Evolutionary conservation across 2,113 vertebrate species (phyloP).

Genomic region (Vimba vimba): DNA sequence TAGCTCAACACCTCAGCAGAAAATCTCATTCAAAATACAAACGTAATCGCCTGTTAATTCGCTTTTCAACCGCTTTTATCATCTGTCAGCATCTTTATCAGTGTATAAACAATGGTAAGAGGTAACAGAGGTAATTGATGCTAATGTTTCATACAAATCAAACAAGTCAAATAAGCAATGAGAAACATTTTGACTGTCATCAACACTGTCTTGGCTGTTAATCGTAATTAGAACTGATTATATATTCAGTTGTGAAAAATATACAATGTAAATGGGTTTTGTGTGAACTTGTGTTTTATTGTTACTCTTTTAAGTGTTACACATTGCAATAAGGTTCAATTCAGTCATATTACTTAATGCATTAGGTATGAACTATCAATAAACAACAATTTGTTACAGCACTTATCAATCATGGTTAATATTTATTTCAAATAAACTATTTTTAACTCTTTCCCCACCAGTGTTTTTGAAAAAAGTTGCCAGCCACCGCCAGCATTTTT

Average conservation of each 20-base stretch:
- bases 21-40: constrained; percentile 22
- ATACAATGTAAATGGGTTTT: neutral
- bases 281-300: neutral
- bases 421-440: neutral
- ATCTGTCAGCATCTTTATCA: constrained; percentile 37
- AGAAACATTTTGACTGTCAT: neutral
- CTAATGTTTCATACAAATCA: constrained; percentile 1
- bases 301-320: neutral
- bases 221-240: neutral
- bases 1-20: constrained; percentile 27
- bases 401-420: neutral
- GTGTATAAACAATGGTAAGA: neutral
- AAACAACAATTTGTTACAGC: too few relatives aligned
- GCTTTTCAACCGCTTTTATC: constrained; percentile 8
- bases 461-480: too few relatives aligned
- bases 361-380: neutral
- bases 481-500: too few relatives aligned
- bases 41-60: constrained; percentile 33
- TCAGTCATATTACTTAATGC: neutral
- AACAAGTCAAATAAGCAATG: neutral
- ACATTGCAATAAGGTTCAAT: neutral
- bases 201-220: neutral
- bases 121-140: constrained; percentile 10
- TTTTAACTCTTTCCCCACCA: too few relatives aligned
- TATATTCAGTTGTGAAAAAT: neutral